phyloP scores from a whole-genome alignment of 2,797 vertebrate genomes.

The Xenops minutus region DNA sequence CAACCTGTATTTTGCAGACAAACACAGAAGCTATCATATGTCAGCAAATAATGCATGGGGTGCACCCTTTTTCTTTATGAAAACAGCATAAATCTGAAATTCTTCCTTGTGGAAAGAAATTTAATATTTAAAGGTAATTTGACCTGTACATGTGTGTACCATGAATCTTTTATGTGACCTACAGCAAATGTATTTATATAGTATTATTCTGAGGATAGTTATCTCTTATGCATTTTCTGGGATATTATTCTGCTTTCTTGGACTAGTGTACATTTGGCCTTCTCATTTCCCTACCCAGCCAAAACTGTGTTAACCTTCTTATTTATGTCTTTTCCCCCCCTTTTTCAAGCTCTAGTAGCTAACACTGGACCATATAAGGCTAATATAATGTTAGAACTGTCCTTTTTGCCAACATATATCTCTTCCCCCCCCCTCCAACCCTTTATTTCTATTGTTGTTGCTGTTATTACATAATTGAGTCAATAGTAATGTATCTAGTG shows the following conservation, averaged over 20 bases:
- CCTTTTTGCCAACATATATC: background rate
- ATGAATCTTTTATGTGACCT: slow-evolving; percentile 83
- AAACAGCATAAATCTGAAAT: slow-evolving; percentile 73
- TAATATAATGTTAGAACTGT: slow-evolving; percentile 28
- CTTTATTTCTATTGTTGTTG: background rate
- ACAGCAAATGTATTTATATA: slow-evolving; percentile 83
- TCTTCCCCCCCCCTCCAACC: background rate
- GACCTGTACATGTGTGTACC: slow-evolving; percentile 76
- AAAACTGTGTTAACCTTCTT: slow-evolving; percentile 77
- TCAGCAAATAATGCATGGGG: slow-evolving; percentile 49
- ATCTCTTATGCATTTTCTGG: slow-evolving; percentile 76
- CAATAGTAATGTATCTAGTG: background rate
- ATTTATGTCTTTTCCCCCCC: slow-evolving; percentile 59
- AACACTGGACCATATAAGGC: slow-evolving; percentile 68
- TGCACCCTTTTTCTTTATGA: slow-evolving; percentile 65
- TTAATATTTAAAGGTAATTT: slow-evolving; percentile 87
- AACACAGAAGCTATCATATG: slow-evolving; percentile 45
- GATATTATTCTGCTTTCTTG: slow-evolving; percentile 77
- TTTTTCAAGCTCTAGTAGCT: slow-evolving; percentile 80
- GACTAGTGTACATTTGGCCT: slow-evolving; percentile 74
- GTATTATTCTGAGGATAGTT: slow-evolving; percentile 78
- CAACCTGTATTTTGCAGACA: background rate
- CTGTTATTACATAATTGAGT: background rate
- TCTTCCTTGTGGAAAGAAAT: slow-evolving; percentile 71
- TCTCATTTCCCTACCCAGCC: slow-evolving; percentile 83